A percentile compares a stretch with the other conserved stretches of the same genome.
These are phyloP conservation scores for Caiman crocodilus DNA, from an alignment of 2,797 vertebrate species.

Conservation along the genomic window DNA sequence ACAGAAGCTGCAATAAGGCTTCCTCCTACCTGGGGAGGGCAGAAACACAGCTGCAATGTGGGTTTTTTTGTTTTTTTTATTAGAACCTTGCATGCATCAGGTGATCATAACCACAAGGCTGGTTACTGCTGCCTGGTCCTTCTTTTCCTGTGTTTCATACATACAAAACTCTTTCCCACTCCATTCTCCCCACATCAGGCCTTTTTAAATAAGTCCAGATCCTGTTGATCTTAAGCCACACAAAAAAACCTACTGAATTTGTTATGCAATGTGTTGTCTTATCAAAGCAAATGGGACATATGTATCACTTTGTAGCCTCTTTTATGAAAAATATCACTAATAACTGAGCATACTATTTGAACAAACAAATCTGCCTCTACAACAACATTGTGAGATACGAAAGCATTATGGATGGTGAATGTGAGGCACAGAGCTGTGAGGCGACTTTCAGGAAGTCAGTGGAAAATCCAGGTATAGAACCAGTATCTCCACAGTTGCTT, in stretches of 20 bases:
- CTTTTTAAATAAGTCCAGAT: constrained; percentile 20
- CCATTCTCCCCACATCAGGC: neutral
- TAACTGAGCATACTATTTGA: neutral
- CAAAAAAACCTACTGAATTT: constrained; percentile 8
- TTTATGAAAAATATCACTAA: neutral
- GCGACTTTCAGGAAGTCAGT: neutral
- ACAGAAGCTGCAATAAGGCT: neutral
- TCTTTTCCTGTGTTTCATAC: neutral
- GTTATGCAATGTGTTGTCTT: neutral
- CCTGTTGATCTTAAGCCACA: neutral
- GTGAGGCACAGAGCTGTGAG: neutral
- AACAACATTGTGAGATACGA: neutral
- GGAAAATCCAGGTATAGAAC: neutral
- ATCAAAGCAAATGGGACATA: neutral
- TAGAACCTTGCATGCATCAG: constrained; percentile 24
- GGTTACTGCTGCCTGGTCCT: constrained; percentile 1
- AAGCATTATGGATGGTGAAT: neutral
- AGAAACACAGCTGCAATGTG: neutral
- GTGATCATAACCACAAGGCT: neutral
- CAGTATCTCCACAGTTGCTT: too few species aligned
- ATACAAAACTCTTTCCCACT: neutral
- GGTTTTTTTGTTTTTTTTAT: neutral
- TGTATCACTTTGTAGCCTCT: constrained; percentile 4
- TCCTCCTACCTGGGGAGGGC: neutral
- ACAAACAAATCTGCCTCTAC: neutral